phyloP scores from a whole-genome alignment of 2,797 vertebrate species.

The Protonibea diacanthus region DNA sequence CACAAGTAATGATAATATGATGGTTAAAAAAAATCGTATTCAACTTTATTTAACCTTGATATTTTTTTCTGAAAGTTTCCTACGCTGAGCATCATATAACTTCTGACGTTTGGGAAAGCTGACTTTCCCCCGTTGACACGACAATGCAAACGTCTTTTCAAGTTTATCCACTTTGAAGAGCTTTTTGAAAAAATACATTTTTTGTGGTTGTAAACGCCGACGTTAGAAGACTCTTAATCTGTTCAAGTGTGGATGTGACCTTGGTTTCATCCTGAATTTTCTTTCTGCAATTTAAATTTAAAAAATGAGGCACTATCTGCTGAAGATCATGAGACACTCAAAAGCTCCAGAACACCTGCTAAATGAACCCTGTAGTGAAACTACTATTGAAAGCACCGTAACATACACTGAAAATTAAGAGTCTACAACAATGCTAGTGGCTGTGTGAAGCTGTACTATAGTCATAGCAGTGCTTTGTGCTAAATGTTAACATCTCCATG shows the following conservation, averaged over 20 bases:
- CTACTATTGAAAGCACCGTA: too few relatives aligned
- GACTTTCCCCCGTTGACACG: not conserved
- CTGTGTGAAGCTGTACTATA: too few relatives aligned
- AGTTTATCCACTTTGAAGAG: not conserved
- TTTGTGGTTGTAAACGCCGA: conserved; percentile 5
- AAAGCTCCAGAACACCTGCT: not conserved
- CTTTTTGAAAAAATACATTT: conserved; percentile 8
- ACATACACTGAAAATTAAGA: too few relatives aligned
- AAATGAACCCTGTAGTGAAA: not conserved
- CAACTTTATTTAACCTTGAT: not conserved
- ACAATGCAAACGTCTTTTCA: not conserved
- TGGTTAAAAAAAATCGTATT: not conserved
- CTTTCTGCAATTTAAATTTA: not conserved
- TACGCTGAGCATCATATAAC: not conserved
- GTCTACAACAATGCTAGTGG: too few relatives aligned
- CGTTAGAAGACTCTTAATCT: conserved; percentile 2
- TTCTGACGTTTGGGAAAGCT: not conserved
- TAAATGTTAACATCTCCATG: too few relatives aligned
- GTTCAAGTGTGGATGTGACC: not conserved
- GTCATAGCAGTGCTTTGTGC: too few relatives aligned
- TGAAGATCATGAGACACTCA: not conserved
- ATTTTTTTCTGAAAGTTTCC: not conserved
- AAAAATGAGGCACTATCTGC: not conserved
- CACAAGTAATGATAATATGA: conserved; percentile 2
- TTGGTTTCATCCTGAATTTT: conserved; percentile 17